A percentile compares a stretch with the other conserved stretches of the same genome.
These are phyloP conservation scores for Sebastiscus tertius DNA, from an alignment of 2,797 vertebrate species.

Conservation along the genomic window DNA sequence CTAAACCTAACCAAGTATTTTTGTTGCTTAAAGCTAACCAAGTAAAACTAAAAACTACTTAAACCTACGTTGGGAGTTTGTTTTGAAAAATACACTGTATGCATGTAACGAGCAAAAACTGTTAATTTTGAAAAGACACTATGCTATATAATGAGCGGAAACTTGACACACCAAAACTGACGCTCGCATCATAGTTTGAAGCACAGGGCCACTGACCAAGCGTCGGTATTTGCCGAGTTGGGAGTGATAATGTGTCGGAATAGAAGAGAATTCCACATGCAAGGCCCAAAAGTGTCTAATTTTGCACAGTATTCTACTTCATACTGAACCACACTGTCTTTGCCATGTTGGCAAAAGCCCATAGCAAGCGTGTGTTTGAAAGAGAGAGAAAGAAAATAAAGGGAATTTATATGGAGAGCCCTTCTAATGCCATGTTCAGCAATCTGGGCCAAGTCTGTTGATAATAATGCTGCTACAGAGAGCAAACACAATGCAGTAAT, in stretches of 20 bases:
- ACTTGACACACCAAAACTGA: neutral
- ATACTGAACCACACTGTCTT: neutral
- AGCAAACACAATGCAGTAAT: constrained; percentile 5
- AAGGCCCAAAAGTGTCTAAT: neutral
- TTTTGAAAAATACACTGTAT: no score
- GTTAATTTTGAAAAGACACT: neutral
- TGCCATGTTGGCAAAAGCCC: neutral
- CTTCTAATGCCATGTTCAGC: constrained; percentile 1
- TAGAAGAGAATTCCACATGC: neutral
- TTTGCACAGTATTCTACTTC: constrained; percentile 4
- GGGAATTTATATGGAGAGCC: neutral
- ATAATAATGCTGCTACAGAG: constrained; percentile 1
- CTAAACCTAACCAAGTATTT: neutral
- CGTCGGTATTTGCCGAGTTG: neutral
- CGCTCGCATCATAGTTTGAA: neutral
- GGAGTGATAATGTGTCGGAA: neutral
- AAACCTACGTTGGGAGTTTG: no score
- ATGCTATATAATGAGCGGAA: neutral
- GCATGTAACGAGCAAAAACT: neutral
- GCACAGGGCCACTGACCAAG: neutral
- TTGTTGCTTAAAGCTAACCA: neutral
- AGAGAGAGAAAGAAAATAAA: constrained; percentile 3
- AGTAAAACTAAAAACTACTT: no score
- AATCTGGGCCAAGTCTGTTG: constrained; percentile 10
- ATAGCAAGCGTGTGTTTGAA: neutral